Base-by-base conservation (phyloP, 1,140 invertebrate species). In the Parapsyche elsis region DNA sequence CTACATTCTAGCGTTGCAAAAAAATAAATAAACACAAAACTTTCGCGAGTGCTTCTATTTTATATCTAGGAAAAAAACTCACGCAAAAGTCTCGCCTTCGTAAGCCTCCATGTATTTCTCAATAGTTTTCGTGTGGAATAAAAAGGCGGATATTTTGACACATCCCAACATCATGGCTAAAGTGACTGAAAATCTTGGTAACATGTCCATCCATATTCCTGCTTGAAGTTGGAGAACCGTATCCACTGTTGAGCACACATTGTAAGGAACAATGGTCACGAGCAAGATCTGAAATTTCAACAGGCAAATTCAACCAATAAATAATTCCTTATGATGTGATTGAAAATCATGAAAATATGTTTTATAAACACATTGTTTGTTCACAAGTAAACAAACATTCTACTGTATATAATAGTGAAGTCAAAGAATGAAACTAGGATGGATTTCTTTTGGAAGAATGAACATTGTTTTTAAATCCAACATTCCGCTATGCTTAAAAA, bases 91-190 rank as follows among this genome's bases (percentile, higher is more conserved):
- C n/a, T 71, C 16, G 14, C 64, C n/a, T 24, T 83, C 71, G 45
- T 70, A 79, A 2, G 49, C 73, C 9, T 19, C 24, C 80, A 83
- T 81, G 53, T 76, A 80, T 12, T 67, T 59, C 10, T 81, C 49
- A n/a, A 83, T 83, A 7, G 61, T 77, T 14, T 71, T 49, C 9
- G 53, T 80, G 46, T 83, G 26, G 24, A 46, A 79, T 0, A 74
- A 1, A 19, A 70, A 81, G n/a, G 81, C 80, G 5, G 30, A 59
- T 7, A 83, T 73, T 61, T 83, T 83, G 7, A 83, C 23, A 49
- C 77, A 77, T 0, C 82, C 82, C n/a, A 83, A 24, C 23, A 81
- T 59, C 71, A 83, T 83, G 14, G 82, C 82, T n/a, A 83, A 53
- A 16, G 77, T 30, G 14, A 83, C 78, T 9, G 80, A 79, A 14